Percentiles rank a stretch among this genome's conserved stretches.
Conservation (phyloP, 2,797 vertebrate species). For the Botia kubotai region DNA sequence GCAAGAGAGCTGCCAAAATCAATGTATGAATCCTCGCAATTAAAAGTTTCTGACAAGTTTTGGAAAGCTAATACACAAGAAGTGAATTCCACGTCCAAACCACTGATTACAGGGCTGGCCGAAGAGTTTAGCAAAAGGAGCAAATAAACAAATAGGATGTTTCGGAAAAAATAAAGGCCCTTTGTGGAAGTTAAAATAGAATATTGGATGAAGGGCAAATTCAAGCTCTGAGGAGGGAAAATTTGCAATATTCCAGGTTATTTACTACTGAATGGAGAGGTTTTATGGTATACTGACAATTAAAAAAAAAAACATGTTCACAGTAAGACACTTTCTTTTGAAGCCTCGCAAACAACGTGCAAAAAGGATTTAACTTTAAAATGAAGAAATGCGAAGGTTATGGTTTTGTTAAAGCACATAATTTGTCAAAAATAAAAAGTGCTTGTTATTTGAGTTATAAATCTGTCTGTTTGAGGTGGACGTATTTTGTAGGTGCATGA, state of each 20-base stretch:
- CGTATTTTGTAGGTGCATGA: no score
- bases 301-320: background rate
- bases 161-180: background rate
- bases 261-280: background rate
- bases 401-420: no score
- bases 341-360: no score
- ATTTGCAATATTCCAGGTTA: background rate
- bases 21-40: slow-evolving; percentile 49
- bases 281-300: background rate
- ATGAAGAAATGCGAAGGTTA: no score
- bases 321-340: no score
- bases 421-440: no score
- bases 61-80: slow-evolving; percentile 31
- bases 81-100: slow-evolving; percentile 21
- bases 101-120: slow-evolving; percentile 19
- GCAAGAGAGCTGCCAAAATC: slow-evolving; percentile 52
- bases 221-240: background rate
- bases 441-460: no score
- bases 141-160: slow-evolving; percentile 40
- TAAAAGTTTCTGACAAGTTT: slow-evolving; percentile 24
- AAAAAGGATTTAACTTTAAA: background rate
- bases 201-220: slow-evolving; percentile 19
- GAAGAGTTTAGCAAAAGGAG: slow-evolving; percentile 26
- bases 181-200: slow-evolving; percentile 16
- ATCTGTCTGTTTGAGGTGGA: no score